Evolutionary conservation across 2,888 invertebrate species (phyloP).

Genomic region (Ceramica pisi): DNA sequence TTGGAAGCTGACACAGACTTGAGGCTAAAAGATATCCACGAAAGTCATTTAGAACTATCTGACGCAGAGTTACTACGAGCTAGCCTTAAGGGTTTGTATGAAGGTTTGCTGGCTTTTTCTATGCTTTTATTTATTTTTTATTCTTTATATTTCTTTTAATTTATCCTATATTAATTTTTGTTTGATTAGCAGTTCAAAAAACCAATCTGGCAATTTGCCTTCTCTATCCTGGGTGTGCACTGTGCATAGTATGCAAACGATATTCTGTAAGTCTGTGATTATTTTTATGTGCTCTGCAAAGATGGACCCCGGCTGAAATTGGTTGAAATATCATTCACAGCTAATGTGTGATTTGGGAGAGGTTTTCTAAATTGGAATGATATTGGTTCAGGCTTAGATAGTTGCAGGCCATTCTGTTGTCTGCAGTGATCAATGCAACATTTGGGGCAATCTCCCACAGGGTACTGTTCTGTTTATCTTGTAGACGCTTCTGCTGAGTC

Average conservation of each 20-base stretch:
- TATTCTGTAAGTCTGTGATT: conserved; percentile 2
- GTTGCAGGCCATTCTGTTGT: background rate
- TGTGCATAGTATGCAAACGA: background rate
- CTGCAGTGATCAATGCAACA: background rate
- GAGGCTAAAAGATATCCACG: conserved; percentile 93
- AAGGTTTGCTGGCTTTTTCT: conserved; percentile 55
- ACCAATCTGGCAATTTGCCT: background rate
- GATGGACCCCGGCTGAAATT: too few relatives aligned
- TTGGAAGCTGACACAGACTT: conserved; percentile 94
- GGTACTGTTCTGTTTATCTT: background rate
- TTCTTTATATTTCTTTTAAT: background rate
- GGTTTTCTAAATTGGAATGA: background rate
- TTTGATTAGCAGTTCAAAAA: conserved; percentile 7
- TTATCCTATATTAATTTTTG: conserved; percentile 1
- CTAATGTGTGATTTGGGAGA: background rate
- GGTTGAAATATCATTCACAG: background rate
- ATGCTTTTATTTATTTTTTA: conserved; percentile 36
- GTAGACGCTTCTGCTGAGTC: too few relatives aligned
- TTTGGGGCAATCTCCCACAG: too few relatives aligned
- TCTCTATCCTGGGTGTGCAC: background rate
- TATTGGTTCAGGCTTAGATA: background rate
- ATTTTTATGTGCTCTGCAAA: background rate
- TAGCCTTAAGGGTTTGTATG: conserved; percentile 93
- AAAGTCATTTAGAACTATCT: conserved; percentile 93
- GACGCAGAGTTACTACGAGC: conserved; percentile 95